Conservation (phyloP, 2,113 vertebrate genomes). For the Lagopus leucura region DNA sequence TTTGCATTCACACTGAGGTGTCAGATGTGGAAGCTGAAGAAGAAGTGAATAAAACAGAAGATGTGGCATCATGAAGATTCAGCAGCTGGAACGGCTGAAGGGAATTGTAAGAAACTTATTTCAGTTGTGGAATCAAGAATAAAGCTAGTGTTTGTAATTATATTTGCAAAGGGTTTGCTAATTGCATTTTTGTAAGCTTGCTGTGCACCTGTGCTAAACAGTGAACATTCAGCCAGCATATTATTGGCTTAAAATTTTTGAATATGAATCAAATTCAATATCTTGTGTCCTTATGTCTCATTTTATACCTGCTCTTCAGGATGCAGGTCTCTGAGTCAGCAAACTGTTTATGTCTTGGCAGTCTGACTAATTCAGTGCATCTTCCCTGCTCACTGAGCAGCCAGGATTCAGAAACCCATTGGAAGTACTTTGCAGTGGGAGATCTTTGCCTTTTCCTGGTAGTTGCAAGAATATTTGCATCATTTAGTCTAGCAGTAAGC, state of each 20-base stretch:
- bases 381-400: background rate
- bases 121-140: conserved; percentile 25
- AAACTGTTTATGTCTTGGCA: background rate
- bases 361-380: background rate
- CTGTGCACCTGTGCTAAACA: background rate
- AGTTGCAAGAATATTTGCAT: background rate
- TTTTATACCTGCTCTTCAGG: background rate
- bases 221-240: background rate
- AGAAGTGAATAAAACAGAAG: conserved; percentile 42
- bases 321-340: background rate
- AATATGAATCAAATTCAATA: background rate
- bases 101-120: conserved; percentile 13
- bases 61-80: conserved; percentile 6
- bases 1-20: conserved; percentile 55
- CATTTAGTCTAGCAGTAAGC: background rate
- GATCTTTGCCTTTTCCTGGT: background rate
- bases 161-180: background rate
- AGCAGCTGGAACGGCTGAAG: conserved; percentile 31
- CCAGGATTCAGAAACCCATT: background rate
- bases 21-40: conserved; percentile 46
- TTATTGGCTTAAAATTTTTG: background rate
- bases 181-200: background rate
- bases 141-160: background rate
- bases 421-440: background rate
- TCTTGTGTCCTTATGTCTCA: background rate